Conservation (phyloP, 2,888 invertebrate species). For the Linhomoeus sp. region DNA sequence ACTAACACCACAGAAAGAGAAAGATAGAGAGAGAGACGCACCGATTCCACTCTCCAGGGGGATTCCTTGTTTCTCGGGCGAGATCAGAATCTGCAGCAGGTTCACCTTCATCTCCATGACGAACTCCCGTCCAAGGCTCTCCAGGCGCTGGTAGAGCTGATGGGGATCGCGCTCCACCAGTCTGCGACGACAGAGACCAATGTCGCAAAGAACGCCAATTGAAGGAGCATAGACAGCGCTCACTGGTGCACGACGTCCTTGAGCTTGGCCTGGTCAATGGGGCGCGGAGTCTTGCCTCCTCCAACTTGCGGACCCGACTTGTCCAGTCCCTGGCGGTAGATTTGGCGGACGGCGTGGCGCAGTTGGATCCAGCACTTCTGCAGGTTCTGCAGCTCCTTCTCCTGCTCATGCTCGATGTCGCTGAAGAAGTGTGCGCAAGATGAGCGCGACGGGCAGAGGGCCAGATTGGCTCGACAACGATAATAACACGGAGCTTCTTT, state of each 20-base stretch:
- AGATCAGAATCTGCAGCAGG: constrained; percentile 33
- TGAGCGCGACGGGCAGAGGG: too few species aligned
- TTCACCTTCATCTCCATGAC: constrained; percentile 44
- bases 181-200: too few species aligned
- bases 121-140: constrained; percentile 44
- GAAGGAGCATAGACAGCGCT: too few species aligned
- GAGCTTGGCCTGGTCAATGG: constrained; percentile 17
- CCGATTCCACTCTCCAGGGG: not conserved
- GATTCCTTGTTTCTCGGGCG: constrained; percentile 4
- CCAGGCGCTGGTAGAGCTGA: constrained; percentile 42
- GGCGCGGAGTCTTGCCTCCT: too few species aligned
- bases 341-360: constrained; percentile 32
- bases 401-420: constrained; percentile 26
- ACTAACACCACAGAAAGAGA: too few species aligned
- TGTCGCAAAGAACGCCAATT: not conserved
- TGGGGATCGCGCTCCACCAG: constrained; percentile 39
- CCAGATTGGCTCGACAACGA: too few species aligned
- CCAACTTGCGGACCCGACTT: too few species aligned
- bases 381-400: constrained; percentile 32
- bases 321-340: constrained; percentile 28
- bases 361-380: constrained; percentile 36
- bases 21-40: too few species aligned
- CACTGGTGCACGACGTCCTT: constrained; percentile 35
- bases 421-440: too few species aligned
- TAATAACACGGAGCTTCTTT: too few species aligned